Evolutionary conservation across 2,113 vertebrate genomes (phyloP).

Genomic region (Gobius niger): DNA sequence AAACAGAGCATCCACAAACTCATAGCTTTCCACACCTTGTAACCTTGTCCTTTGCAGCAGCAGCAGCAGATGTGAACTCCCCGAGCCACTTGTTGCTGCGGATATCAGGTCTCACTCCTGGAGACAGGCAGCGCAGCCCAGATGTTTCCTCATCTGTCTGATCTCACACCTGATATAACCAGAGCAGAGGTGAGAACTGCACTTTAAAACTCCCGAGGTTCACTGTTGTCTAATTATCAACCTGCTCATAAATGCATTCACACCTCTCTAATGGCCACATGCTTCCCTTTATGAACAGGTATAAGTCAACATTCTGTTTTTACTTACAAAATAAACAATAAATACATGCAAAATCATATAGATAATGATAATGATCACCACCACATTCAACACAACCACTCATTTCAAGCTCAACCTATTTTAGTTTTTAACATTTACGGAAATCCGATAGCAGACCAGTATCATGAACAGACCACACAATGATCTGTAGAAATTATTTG

Average conservation of each 20-base stretch:
- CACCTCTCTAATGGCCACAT: neutral
- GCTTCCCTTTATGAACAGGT: neutral
- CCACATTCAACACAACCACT: too few relatives aligned
- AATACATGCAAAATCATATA: neutral
- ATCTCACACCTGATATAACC: neutral
- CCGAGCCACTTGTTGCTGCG: constrained; percentile 5
- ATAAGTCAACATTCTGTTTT: neutral
- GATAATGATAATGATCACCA: too few relatives aligned
- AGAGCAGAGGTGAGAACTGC: constrained; percentile 23
- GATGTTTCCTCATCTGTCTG: constrained; percentile 46
- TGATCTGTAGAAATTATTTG: too few relatives aligned
- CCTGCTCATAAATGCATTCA: constrained; percentile 6
- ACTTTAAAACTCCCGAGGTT: constrained; percentile 20
- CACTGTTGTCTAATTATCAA: constrained; percentile 5
- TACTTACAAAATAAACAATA: neutral
- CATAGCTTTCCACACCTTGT: neutral
- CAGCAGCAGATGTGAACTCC: neutral
- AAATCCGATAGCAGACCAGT: too few relatives aligned
- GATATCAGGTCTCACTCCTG: constrained; percentile 20
- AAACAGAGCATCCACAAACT: too few relatives aligned
- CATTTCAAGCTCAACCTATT: too few relatives aligned
- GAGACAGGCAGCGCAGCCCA: constrained; percentile 24
- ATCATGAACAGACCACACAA: too few relatives aligned
- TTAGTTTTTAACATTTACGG: too few relatives aligned
- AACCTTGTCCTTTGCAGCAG: neutral